Evolutionary conservation across 1,140 invertebrate species (phyloP), one percentile per base, ranked within the genome.

Genomic region (Drosophila neocordata): DNA sequence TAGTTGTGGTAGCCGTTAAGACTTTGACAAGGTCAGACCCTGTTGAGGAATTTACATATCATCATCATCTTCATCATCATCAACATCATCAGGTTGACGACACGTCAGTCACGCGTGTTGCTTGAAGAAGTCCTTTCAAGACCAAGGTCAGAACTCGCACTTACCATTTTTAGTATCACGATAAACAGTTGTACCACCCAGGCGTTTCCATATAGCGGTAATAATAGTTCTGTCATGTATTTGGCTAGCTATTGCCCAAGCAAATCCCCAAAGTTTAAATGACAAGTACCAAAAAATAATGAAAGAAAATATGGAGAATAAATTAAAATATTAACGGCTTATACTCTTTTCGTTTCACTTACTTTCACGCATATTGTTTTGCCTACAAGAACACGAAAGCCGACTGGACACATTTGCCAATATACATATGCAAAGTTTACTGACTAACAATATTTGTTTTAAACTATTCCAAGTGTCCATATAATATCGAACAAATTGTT

Each of bases 11-110:
- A 56, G 31, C 41, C 15, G 41, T 18, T 20, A 15, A 48, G 41
- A 48, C 41, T 48, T 34, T 56, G 53, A 56, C 53, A 56, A 56
- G 53, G 53, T 56, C 53, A 56, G 24, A 56, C 53, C 53, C 53
- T 13, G 31, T 34, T 13, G 7, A n/a, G 12, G 27, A 34, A 56
- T 48, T 48, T 48, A 48, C 41, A 48, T 48, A 48, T 20, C 41
- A 48, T 48, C 41, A 11, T 48, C 8, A 48, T 20, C 15, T 20
- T 48, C 27, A 15, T 15, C 15, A 4, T 56, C 9, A 34, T 3
- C n/a, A 56, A 8, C 41, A 48, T 3, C 31, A 34, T 56, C 24
- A 34, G 41, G 41, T 48, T 7, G 31, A 56, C 53, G 53, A 27
- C 53, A 15, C 24, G 24, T 34, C 13, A 56, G 27, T 56, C 53